A percentile compares a stretch with the other conserved stretches of the same genome.
phyloP scores from a whole-genome alignment of 2,888 invertebrate species.

The Cephus spinipes region DNA sequence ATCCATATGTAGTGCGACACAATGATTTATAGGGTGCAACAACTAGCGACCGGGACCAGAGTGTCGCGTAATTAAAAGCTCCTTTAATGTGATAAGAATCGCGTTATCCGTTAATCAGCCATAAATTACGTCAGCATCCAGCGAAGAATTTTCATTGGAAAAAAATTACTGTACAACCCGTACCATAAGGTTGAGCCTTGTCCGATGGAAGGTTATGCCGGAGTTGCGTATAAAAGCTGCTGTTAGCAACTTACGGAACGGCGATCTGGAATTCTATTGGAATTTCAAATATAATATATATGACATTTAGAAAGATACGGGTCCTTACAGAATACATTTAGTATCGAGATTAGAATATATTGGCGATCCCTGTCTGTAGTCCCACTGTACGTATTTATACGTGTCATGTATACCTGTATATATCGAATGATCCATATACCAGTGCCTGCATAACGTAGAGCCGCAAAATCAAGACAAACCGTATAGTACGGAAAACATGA shows the following conservation, averaged over 20 bases:
- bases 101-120: background rate
- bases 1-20: background rate
- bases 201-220: background rate
- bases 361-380: background rate
- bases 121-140: background rate
- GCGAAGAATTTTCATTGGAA: background rate
- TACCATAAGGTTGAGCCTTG: background rate
- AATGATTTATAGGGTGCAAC: background rate
- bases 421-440: background rate
- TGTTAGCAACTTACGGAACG: background rate
- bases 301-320: conserved; percentile 24
- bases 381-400: background rate
- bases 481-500: background rate
- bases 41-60: background rate
- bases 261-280: conserved; percentile 26
- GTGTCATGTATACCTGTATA: background rate
- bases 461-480: background rate
- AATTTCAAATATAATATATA: conserved; percentile 24
- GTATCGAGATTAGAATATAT: background rate
- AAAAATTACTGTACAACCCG: background rate
- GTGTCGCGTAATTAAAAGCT: background rate
- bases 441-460: background rate
- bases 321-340: background rate
- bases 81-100: background rate
- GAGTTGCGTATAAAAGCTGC: background rate